A percentile compares a stretch with the other conserved stretches of the same genome.
Evolutionary conservation across 2,888 invertebrate genomes (phyloP).

Genomic region (Drosophila bunnanda): DNA sequence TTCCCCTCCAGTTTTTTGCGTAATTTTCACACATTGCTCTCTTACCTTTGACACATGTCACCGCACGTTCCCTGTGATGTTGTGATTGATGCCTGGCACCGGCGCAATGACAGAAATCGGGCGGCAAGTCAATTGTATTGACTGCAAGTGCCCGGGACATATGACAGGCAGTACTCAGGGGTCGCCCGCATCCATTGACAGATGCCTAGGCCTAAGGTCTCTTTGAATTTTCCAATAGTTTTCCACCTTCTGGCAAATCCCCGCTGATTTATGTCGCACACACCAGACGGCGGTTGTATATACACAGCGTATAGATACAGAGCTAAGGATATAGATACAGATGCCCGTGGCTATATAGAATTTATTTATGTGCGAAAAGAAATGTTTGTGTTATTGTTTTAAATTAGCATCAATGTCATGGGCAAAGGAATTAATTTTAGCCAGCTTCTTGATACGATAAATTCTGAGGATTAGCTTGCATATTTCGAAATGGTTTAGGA

Average conservation of each 20-base stretch:
- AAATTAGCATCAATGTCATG: conserved; percentile 78
- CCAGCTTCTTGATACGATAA: conserved; percentile 13
- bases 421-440: conserved; percentile 66
- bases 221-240: conserved; percentile 34
- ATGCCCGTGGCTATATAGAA: conserved; percentile 1
- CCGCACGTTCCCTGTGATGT: conserved; percentile 27
- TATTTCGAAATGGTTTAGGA: conserved; percentile 1
- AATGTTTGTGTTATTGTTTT: conserved; percentile 63
- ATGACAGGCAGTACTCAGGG: conserved; percentile 16
- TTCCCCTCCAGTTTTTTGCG: conserved; percentile 39
- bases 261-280: conserved; percentile 41
- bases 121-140: conserved; percentile 53
- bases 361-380: conserved; percentile 32
- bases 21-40: conserved; percentile 63
- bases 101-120: conserved; percentile 11
- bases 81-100: conserved; percentile 64
- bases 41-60: conserved; percentile 76
- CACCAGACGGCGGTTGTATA: conserved; percentile 8
- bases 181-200: conserved; percentile 18
- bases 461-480: conserved; percentile 26
- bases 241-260: conserved; percentile 29
- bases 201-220: conserved; percentile 22
- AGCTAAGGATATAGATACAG: conserved; percentile 15
- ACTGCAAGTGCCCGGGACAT: conserved; percentile 25
- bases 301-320: conserved; percentile 9